A percentile compares a stretch with the other conserved stretches of the same genome.
These are phyloP conservation scores for Acleris laterana DNA, from an alignment of 2,888 invertebrate species.

Conservation along the genomic window DNA sequence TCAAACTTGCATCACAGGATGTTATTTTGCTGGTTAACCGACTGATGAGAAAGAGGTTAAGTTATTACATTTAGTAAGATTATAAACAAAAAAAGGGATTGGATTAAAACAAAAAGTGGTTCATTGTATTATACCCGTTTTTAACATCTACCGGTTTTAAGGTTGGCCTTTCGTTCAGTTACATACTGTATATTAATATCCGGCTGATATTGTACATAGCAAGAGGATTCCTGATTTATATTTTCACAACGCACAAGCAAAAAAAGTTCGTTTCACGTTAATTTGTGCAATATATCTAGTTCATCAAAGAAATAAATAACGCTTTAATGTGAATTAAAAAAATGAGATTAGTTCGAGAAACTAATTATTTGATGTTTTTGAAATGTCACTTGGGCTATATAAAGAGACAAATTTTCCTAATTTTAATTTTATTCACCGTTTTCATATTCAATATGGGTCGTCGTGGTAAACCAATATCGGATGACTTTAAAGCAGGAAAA, in stretches of 20 bases:
- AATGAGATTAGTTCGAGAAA: background rate
- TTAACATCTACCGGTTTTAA: too few relatives aligned
- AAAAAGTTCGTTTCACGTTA: slow-evolving; percentile 5
- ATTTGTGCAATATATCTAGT: slow-evolving; percentile 8
- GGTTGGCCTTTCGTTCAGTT: too few relatives aligned
- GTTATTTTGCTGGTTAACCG: too few relatives aligned
- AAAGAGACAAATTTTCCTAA: background rate
- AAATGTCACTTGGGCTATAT: background rate
- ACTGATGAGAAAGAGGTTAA: too few relatives aligned
- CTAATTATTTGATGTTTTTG: background rate
- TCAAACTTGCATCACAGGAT: too few relatives aligned
- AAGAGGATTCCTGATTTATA: background rate
- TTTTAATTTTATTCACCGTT: background rate
- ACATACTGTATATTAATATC: slow-evolving; percentile 2
- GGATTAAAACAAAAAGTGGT: too few relatives aligned
- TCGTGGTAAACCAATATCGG: slow-evolving; percentile 5
- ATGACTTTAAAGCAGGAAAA: background rate
- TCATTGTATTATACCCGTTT: too few relatives aligned
- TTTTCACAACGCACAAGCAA: too few relatives aligned
- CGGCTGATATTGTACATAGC: background rate
- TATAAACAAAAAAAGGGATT: too few relatives aligned
- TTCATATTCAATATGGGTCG: slow-evolving; percentile 3
- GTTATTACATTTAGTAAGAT: too few relatives aligned
- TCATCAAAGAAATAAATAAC: background rate
- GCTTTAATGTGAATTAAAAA: background rate